Percentiles rank a stretch among this genome's conserved stretches.
These are phyloP conservation scores for Drosophila fulvimacula DNA, from an alignment of 2,888 invertebrate species.

Conservation along the genomic window DNA sequence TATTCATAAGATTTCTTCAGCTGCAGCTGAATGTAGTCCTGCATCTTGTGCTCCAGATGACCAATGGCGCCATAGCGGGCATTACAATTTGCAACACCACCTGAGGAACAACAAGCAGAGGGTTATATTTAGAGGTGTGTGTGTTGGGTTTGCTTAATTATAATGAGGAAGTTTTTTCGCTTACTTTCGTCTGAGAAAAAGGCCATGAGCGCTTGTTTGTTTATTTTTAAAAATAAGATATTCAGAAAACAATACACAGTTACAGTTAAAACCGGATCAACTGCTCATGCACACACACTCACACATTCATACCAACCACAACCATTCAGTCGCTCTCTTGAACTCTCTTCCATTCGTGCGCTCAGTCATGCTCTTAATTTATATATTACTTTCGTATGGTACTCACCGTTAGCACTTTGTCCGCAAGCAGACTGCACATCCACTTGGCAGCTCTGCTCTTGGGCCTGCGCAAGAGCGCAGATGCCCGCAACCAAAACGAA, in stretches of 20 bases:
- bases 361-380: slow-evolving; percentile 36
- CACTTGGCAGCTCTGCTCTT: slow-evolving; percentile 80
- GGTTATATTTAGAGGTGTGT: slow-evolving; percentile 14
- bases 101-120: slow-evolving; percentile 27
- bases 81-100: slow-evolving; percentile 63
- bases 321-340: slow-evolving; percentile 23
- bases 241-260: slow-evolving; percentile 52
- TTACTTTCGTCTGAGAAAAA: slow-evolving; percentile 81
- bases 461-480: slow-evolving; percentile 83
- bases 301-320: background rate
- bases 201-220: slow-evolving; percentile 81
- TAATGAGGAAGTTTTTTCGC: slow-evolving; percentile 52
- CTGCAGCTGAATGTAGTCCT: slow-evolving; percentile 86
- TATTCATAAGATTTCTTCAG: slow-evolving; percentile 91
- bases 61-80: slow-evolving; percentile 77
- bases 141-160: slow-evolving; percentile 5
- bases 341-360: slow-evolving; percentile 35
- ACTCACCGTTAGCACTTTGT: slow-evolving; percentile 68
- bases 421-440: slow-evolving; percentile 42
- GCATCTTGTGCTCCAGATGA: slow-evolving; percentile 72
- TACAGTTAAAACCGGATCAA: slow-evolving; percentile 52
- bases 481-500: slow-evolving; percentile 85
- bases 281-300: slow-evolving; percentile 16
- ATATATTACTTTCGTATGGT: slow-evolving; percentile 5
- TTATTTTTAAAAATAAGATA: slow-evolving; percentile 64